Percentiles rank a stretch among this genome's conserved stretches.
These are phyloP conservation scores for Peribatodes rhomboidaria DNA, from an alignment of 2,888 invertebrate genomes.

Conservation along the genomic window DNA sequence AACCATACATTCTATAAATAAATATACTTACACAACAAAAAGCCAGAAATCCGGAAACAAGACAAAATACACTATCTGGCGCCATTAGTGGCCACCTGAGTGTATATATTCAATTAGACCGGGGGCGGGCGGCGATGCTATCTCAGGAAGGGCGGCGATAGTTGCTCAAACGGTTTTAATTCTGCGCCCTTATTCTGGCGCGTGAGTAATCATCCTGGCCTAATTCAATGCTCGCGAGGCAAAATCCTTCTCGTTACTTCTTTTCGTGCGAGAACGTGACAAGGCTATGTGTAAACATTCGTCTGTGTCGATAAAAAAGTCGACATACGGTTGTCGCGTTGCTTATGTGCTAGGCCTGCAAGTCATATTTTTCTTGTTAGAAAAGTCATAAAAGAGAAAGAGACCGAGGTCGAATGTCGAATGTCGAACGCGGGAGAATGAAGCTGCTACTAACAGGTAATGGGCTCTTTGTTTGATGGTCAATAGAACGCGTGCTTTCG, in stretches of 20 bases:
- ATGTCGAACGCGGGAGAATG: no score
- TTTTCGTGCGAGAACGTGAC: no score
- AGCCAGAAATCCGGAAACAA: slow-evolving; percentile 2
- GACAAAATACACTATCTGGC: slow-evolving; percentile 41
- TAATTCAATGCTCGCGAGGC: no score
- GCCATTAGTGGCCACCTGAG: slow-evolving; percentile 52
- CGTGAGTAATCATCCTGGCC: no score
- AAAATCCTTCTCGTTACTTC: no score
- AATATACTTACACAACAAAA: not conserved
- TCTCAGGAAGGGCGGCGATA: slow-evolving; percentile 57
- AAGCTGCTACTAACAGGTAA: slow-evolving; percentile 45
- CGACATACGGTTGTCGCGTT: no score
- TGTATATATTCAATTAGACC: slow-evolving; percentile 51
- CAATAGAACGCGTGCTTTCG: not conserved
- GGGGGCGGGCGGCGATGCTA: slow-evolving; percentile 63
- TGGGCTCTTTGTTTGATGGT: slow-evolving; percentile 14
- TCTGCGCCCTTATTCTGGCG: slow-evolving; percentile 11
- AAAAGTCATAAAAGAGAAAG: no score
- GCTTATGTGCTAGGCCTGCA: no score
- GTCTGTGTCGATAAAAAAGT: no score
- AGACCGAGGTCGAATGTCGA: no score
- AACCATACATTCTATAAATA: not conserved
- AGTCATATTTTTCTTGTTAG: no score
- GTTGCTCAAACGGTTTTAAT: slow-evolving; percentile 43
- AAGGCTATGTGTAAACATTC: no score